Evolutionary conservation across 2,888 invertebrate genomes (phyloP).

Genomic region (Nomada lathburiana): DNA sequence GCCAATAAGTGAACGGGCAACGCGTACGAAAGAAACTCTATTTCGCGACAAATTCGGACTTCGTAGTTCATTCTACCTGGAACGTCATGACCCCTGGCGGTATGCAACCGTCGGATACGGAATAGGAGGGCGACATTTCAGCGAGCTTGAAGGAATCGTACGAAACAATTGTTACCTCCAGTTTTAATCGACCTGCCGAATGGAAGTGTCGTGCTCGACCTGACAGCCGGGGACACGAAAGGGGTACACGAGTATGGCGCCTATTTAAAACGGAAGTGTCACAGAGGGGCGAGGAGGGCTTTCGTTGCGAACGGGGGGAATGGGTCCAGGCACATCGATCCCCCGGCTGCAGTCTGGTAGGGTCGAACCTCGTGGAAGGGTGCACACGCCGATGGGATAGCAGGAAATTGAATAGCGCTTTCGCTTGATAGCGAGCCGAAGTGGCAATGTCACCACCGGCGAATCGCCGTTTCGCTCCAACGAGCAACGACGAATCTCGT

Average conservation of each 20-base stretch:
- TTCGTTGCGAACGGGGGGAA: slow-evolving; percentile 33
- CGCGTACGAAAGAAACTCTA: too few species aligned
- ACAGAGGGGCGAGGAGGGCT: slow-evolving; percentile 48
- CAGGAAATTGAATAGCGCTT: slow-evolving; percentile 68
- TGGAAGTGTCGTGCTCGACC: slow-evolving; percentile 15
- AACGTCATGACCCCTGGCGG: too few species aligned
- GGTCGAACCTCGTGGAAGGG: slow-evolving; percentile 28
- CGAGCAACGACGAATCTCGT: slow-evolving; percentile 27
- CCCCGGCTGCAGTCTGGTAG: slow-evolving; percentile 57
- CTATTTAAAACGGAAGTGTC: slow-evolving; percentile 62
- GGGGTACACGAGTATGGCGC: slow-evolving; percentile 29
- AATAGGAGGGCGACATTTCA: too few species aligned
- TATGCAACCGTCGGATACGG: too few species aligned
- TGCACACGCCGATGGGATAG: slow-evolving; percentile 23
- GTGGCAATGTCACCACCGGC: slow-evolving; percentile 51
- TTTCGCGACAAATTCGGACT: too few species aligned
- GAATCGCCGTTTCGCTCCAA: slow-evolving; percentile 49
- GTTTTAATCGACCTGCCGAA: not conserved
- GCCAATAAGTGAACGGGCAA: too few species aligned
- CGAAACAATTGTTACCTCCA: not conserved
- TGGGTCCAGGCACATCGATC: slow-evolving; percentile 60
- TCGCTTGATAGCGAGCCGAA: slow-evolving; percentile 54
- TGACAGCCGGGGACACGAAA: slow-evolving; percentile 5
- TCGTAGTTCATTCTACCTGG: too few species aligned
- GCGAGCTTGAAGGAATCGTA: not conserved